Conservation (phyloP, 2,113 vertebrate genomes). For the Siniperca chuatsi region DNA sequence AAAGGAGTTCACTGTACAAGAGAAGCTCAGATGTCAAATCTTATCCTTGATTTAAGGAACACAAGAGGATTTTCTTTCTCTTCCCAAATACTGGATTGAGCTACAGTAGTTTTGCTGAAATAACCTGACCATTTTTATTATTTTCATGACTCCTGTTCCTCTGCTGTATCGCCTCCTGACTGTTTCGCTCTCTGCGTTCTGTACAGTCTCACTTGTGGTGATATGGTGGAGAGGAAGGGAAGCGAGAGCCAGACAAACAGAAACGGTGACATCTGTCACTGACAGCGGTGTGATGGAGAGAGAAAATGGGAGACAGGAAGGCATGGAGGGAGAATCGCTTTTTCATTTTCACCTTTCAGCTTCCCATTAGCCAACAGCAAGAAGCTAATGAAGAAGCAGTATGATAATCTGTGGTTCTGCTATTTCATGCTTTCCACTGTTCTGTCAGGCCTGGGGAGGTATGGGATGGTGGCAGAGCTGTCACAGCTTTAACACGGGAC, state of each 20-base stretch:
- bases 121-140: conserved; percentile 43
- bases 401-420: conserved; percentile 68
- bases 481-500: conserved; percentile 40
- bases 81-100: conserved; percentile 23
- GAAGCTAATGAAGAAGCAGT: conserved; percentile 73
- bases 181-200: conserved; percentile 25
- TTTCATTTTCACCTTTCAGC: conserved; percentile 77
- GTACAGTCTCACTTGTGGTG: conserved; percentile 37
- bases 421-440: conserved; percentile 55
- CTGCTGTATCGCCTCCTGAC: conserved; percentile 37
- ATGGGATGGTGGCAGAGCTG: conserved; percentile 60
- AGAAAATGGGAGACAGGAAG: conserved; percentile 59
- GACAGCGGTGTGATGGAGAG: conserved; percentile 62
- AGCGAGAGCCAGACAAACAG: conserved; percentile 53
- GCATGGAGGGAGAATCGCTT: conserved; percentile 49
- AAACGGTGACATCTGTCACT: conserved; percentile 73
- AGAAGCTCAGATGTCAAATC: conserved; percentile 37
- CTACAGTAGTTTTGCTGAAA: conserved; percentile 44
- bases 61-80: conserved; percentile 22
- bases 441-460: conserved; percentile 73
- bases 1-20: not conserved
- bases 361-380: conserved; percentile 71
- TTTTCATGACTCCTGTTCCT: conserved; percentile 33
- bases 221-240: conserved; percentile 32
- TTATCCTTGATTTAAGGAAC: conserved; percentile 55